phyloP scores from a whole-genome alignment of 2,113 vertebrate species.

The Emydura subglobosa region DNA sequence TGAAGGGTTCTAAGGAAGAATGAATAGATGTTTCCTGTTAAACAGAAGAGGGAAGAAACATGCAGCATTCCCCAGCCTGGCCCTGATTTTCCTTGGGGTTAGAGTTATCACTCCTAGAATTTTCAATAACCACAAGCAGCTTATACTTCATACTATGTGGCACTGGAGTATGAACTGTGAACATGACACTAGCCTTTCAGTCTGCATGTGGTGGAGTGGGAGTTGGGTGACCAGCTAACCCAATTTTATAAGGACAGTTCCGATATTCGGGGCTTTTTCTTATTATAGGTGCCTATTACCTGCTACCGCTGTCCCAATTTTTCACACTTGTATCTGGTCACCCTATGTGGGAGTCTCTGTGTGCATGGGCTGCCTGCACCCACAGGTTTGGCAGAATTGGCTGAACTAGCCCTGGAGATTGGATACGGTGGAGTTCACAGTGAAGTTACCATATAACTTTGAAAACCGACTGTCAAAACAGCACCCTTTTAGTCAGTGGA shows the following conservation, averaged over 20 bases:
- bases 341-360: background rate
- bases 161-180: background rate
- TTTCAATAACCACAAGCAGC: background rate
- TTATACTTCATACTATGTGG: background rate
- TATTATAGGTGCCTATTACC: too few relatives aligned
- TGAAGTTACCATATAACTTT: fast-evolving
- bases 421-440: background rate
- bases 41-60: background rate
- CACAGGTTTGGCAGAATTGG: background rate
- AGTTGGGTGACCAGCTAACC: too few relatives aligned
- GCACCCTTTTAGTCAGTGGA: background rate
- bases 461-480: background rate
- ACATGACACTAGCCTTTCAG: background rate
- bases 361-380: background rate
- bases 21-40: background rate
- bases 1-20: background rate
- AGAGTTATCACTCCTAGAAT: background rate
- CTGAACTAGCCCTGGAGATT: background rate
- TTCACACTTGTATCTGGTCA: too few relatives aligned
- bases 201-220: background rate
- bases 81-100: background rate
- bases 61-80: background rate
- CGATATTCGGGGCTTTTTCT: too few relatives aligned
- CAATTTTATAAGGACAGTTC: too few relatives aligned
- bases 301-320: too few relatives aligned